Evolutionary conservation across 37 sponge, comb jelly and placozoan species (phyloP), one percentile per base, ranked within the genome.

Genomic region (Crambe crambe): DNA sequence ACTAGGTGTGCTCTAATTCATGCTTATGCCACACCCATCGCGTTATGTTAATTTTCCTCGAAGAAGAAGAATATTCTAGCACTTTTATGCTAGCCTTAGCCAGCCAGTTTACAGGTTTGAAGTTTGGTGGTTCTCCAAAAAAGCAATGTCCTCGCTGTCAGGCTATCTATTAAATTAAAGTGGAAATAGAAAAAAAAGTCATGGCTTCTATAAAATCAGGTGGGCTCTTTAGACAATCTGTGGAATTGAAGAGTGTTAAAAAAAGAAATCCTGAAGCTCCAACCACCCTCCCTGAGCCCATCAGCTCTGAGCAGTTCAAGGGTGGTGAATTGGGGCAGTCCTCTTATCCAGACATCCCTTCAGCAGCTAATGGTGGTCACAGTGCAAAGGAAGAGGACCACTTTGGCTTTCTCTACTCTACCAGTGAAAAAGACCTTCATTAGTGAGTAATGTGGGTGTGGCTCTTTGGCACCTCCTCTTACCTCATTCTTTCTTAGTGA

Each of bases 401-500:
- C 76, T 91, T 77, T 59, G 91, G 91, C 1, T 91, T 91, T 39
- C 70, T 74, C 9, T 83, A 86, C 64, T 75, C 76, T 30, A 41
- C 31, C 21, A 75, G 83, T n/a, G 68, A 83, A 63, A 62, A 47
- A 56, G 80, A 72, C 25, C 41, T 38, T 0, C 82, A 82, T 61
- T 82, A 82, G 82, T 82, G 37, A 82, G 82, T 72, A 27, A 34
- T 1, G 2, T 2, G 37, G 70, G n/a, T 36, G 37, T 36, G 2
- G 41, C 6, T 25, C 61, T 25, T n/a, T 22, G 61, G n/a, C 17
- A 6, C 17, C 61, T 22, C 25, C 23, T 60, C 54, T 29, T 43
- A 2, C 22, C 66, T 69, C n/a, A 56, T 29, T n/a, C 32, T n/a
- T 20, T 3, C 26, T 9, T 40, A 88, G 88, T 58, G 60, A 78